Percentiles rank a stretch among this genome's conserved stretches.
These are phyloP conservation scores for Cheilosia variabilis DNA, from an alignment of 2,888 invertebrate species.

Conservation along the genomic window DNA sequence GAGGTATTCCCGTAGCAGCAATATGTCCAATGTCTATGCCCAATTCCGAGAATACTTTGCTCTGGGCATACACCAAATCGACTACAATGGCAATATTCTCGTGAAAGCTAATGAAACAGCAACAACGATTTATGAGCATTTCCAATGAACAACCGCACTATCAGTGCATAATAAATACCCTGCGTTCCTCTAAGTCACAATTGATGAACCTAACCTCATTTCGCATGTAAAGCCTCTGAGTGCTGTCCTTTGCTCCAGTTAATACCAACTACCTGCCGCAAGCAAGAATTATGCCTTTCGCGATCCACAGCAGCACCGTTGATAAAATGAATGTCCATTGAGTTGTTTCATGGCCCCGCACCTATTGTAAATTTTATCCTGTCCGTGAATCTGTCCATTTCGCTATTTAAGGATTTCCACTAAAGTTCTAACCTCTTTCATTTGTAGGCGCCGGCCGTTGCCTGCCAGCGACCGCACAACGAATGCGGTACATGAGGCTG, in stretches of 20 bases:
- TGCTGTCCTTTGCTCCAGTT: slow-evolving; percentile 18
- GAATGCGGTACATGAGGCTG: slow-evolving; percentile 50
- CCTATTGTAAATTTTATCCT: slow-evolving; percentile 54
- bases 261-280: slow-evolving; percentile 54
- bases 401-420: slow-evolving; percentile 71
- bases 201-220: slow-evolving; percentile 57
- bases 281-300: slow-evolving; percentile 54
- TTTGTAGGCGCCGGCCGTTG: slow-evolving; percentile 10
- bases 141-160: slow-evolving; percentile 43
- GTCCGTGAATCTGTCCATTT: slow-evolving; percentile 64
- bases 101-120: slow-evolving; percentile 25
- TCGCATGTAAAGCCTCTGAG: slow-evolving; percentile 28
- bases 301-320: slow-evolving; percentile 34
- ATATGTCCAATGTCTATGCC: too few relatives aligned
- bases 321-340: slow-evolving; percentile 53
- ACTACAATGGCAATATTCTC: neutral
- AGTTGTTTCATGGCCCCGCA: slow-evolving; percentile 13
- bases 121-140: slow-evolving; percentile 16
- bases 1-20: too few relatives aligned
- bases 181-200: slow-evolving; percentile 19
- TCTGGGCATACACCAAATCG: neutral
- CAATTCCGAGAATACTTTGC: neutral
- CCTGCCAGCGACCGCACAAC: slow-evolving; percentile 35
- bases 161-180: slow-evolving; percentile 37
- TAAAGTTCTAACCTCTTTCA: slow-evolving; percentile 46